Evolutionary conservation across 2,797 vertebrate species (phyloP).

Genomic region (Pseudochirops corinnae): DNA sequence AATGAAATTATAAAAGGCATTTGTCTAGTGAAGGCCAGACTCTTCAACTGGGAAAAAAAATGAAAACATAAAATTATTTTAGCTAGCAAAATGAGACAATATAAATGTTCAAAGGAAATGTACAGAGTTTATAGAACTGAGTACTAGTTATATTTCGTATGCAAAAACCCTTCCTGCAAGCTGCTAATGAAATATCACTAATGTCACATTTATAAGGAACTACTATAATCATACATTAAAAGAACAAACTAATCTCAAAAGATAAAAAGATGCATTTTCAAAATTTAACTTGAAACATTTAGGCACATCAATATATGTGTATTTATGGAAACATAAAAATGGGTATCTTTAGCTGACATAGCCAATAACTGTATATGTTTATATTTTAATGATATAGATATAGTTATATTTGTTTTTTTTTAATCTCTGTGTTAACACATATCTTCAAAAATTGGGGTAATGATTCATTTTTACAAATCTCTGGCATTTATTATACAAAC

Average conservation of each 20-base stretch:
- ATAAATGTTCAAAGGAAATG: constrained; percentile 67
- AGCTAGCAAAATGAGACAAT: constrained; percentile 59
- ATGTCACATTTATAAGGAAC: constrained; percentile 59
- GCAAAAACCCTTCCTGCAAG: constrained; percentile 66
- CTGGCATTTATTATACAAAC: constrained; percentile 4
- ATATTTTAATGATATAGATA: constrained; percentile 16
- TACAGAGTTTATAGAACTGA: constrained; percentile 62
- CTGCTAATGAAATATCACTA: constrained; percentile 74
- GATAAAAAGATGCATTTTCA: constrained; percentile 64
- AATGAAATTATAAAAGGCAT: constrained; percentile 59
- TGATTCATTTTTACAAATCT: not conserved
- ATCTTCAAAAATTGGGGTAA: constrained; percentile 16
- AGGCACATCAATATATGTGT: constrained; percentile 64
- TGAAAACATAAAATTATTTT: constrained; percentile 73
- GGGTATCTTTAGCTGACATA: constrained; percentile 43
- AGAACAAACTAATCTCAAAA: constrained; percentile 33
- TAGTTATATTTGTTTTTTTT: not conserved
- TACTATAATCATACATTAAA: constrained; percentile 65
- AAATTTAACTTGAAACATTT: constrained; percentile 59
- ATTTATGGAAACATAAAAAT: constrained; percentile 73
- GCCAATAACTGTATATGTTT: constrained; percentile 52
- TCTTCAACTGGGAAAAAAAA: constrained; percentile 64
- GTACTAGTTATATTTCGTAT: constrained; percentile 64
- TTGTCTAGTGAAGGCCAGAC: constrained; percentile 63
- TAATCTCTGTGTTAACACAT: not conserved